Evolutionary conservation across 2,888 invertebrate genomes (phyloP), one percentile per base, ranked within the genome.

Genomic region (Hoplodrina ambigua): DNA sequence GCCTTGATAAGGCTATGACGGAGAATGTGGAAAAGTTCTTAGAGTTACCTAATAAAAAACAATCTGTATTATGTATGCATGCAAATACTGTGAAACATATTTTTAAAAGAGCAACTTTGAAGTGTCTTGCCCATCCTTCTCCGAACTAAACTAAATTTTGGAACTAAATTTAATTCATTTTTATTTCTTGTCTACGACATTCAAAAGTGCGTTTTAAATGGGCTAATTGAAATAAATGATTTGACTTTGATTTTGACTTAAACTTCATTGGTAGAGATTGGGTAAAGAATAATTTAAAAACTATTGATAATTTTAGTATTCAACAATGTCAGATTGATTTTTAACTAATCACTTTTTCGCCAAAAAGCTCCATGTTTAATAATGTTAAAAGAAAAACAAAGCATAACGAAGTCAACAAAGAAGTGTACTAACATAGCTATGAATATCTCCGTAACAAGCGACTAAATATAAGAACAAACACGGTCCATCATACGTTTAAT

Each of bases 401-500:
- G 10, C 25, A 37, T 4, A 15, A 15, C 56, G 11, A 15, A 17
- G 19, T n/a, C 17, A 58, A 69, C 68, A 52, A 20, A 53, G 46
- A 55, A 53, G 8, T 30, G 33, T 17, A 44, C 15, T 49, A 17
- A 57, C 19, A n/a, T 20, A 80, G 58, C 55, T 53, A 63, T 41
- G 41, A 56, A 80, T 62, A 66, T 66, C 25, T 50, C 50, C 7
- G 65, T 80, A 71, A 66, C 55, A 69, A 78, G 78, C 63, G 46
- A 53, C 71, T 81, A 81, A 78, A 76, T 81, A 76, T 78, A 76
- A 81, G 78, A 78, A 81, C 81, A 78, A 78, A 78, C 81, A 76
- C 86, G 82, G 85, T 87, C 87, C 88, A 90, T 92, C 91, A 91
- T 91, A 91, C 90, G 89, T 92, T 91, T 92, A 92, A 92, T 92